A percentile compares a stretch with the other conserved stretches of the same genome.
Evolutionary conservation across 2,797 vertebrate species (phyloP).

Genomic region (Dendrocincla tyrannina): DNA sequence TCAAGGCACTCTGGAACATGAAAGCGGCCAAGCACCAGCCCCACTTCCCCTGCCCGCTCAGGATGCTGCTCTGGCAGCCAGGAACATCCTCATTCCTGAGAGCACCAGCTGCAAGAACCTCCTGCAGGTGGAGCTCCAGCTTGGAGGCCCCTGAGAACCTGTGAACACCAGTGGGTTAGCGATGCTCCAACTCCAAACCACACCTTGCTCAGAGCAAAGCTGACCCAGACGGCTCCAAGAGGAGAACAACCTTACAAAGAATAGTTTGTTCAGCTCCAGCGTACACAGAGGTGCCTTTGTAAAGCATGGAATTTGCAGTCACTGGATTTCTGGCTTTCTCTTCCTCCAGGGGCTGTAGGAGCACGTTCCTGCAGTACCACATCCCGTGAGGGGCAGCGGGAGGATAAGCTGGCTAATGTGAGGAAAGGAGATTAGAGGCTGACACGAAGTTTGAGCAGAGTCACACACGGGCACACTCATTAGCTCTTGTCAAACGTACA

Average conservation of each 20-base stretch:
- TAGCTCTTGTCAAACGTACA: not conserved
- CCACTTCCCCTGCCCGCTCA: not conserved
- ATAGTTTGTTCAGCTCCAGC: not conserved
- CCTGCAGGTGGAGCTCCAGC: not conserved
- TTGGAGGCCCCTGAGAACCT: not conserved
- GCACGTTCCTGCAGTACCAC: not conserved
- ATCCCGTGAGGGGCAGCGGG: not conserved
- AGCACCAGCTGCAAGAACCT: not conserved
- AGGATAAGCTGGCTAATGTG: slow-evolving; percentile 20
- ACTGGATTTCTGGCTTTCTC: not conserved
- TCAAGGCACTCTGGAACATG: not conserved
- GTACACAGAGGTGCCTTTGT: not conserved
- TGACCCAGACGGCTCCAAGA: not conserved
- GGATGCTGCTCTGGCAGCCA: not conserved
- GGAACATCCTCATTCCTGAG: not conserved
- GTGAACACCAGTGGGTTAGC: fast-evolving
- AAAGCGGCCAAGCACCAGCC: not conserved
- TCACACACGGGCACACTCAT: not conserved
- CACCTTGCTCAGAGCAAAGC: not conserved
- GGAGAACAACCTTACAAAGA: not conserved
- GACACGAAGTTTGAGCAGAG: not conserved
- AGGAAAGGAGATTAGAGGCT: not conserved
- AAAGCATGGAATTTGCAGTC: not conserved
- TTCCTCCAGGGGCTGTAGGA: not conserved
- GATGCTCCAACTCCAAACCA: not conserved